Conservation (phyloP, 2,888 invertebrate species). For the Acronicta psi region DNA sequence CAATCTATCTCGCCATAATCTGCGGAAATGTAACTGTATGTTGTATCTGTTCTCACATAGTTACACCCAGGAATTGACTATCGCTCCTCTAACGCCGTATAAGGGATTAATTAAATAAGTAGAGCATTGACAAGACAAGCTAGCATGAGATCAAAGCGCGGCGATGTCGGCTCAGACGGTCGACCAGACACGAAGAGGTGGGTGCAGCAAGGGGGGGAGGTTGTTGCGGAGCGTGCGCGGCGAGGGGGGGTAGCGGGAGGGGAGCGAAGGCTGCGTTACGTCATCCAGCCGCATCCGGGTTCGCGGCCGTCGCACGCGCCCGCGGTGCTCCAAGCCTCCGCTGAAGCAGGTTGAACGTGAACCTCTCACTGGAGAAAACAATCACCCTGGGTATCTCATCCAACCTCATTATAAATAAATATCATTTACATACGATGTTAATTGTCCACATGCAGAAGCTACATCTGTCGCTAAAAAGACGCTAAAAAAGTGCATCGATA, state of each 20-base stretch:
- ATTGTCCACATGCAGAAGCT: constrained; percentile 8
- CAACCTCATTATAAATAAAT: not conserved
- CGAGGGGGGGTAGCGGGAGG: constrained; percentile 31
- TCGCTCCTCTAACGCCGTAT: constrained; percentile 49
- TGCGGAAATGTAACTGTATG: constrained; percentile 47
- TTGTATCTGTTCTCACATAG: constrained; percentile 44
- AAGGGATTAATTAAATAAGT: constrained; percentile 70
- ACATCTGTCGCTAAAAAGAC: constrained; percentile 17
- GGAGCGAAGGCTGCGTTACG: constrained; percentile 82
- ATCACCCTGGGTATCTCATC: not conserved
- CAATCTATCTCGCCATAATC: constrained; percentile 43
- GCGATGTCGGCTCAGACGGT: constrained; percentile 75
- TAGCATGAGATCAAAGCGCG: constrained; percentile 69
- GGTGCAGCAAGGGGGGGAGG: constrained; percentile 59
- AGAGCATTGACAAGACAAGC: constrained; percentile 55
- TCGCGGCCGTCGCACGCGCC: constrained; percentile 85
- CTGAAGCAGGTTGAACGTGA: constrained; percentile 44
- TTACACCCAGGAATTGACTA: constrained; percentile 41
- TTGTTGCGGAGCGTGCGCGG: constrained; percentile 53
- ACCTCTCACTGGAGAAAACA: constrained; percentile 20
- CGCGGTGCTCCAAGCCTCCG: constrained; percentile 46
- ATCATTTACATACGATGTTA: constrained; percentile 2
- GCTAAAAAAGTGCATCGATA: not conserved
- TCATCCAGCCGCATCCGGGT: constrained; percentile 85
- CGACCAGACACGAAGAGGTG: constrained; percentile 78